phyloP scores from a whole-genome alignment of 2,888 invertebrate genomes.

The Latrodectus elegans region DNA sequence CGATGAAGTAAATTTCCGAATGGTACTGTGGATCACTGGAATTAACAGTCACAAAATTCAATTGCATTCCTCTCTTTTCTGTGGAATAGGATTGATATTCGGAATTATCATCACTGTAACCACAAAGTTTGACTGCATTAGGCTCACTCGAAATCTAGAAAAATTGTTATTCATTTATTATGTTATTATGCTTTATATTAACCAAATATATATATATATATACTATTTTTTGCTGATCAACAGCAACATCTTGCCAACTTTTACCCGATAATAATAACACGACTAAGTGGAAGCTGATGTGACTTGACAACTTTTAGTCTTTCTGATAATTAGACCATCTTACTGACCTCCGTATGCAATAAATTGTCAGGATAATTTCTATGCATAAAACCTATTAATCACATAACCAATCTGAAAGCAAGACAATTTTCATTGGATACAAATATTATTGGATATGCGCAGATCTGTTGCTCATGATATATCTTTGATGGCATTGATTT shows the following conservation, averaged over 20 bases:
- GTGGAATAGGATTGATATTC: slow-evolving; percentile 54
- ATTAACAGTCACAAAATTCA: slow-evolving; percentile 26
- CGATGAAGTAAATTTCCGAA: slow-evolving; percentile 24
- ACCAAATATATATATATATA: background rate
- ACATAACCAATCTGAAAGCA: no score
- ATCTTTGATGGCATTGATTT: no score
- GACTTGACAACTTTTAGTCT: no score
- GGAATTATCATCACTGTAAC: slow-evolving; percentile 41
- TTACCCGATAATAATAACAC: background rate
- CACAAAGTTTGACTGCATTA: slow-evolving; percentile 22
- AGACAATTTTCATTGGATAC: no score
- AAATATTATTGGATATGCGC: no score
- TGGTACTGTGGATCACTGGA: background rate
- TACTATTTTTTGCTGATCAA: background rate
- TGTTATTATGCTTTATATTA: background rate
- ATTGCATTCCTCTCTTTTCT: slow-evolving; percentile 17
- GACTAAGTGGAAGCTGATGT: no score
- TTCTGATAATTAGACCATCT: no score
- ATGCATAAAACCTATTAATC: no score
- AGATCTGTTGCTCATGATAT: no score
- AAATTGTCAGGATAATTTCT: no score
- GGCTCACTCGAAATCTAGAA: slow-evolving; percentile 19
- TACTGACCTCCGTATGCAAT: no score
- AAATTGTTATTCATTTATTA: background rate
- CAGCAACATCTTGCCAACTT: background rate